These are phyloP conservation scores for Sapayoa aenigma DNA, from an alignment of 2,113 vertebrate genomes.

Conservation along the genomic window DNA sequence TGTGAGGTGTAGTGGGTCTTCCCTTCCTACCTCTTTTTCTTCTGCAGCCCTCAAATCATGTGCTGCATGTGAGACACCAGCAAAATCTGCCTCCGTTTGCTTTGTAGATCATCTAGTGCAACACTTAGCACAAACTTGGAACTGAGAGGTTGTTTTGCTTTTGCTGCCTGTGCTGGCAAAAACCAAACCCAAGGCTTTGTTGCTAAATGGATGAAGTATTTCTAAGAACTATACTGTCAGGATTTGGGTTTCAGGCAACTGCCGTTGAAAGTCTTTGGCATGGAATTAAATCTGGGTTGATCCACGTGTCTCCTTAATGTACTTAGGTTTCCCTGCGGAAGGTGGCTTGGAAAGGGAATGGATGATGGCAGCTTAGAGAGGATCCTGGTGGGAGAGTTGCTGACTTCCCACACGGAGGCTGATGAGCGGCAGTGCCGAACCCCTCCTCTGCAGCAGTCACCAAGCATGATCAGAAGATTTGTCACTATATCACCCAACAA, in stretches of 20 bases:
- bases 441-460: slow-evolving; percentile 95
- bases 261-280: background rate
- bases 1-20: background rate
- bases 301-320: background rate
- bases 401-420: slow-evolving; percentile 84
- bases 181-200: background rate
- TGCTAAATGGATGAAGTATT: background rate
- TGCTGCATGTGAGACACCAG: background rate
- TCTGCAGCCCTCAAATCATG: background rate
- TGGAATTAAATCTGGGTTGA: background rate
- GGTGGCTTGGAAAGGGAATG: slow-evolving; percentile 96
- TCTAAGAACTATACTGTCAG: background rate
- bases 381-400: slow-evolving; percentile 92
- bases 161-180: slow-evolving; percentile 33
- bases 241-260: background rate
- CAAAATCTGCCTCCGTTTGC: background rate
- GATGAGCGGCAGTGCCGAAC: slow-evolving; percentile 94
- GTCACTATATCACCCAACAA: slow-evolving; percentile 96
- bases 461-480: slow-evolving; percentile 95
- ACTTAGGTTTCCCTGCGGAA: slow-evolving; percentile 93
- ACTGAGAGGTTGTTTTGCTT: background rate
- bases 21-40: background rate
- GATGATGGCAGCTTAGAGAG: slow-evolving; percentile 97
- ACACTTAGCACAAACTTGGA: background rate
- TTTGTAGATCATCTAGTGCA: background rate